These are phyloP conservation scores for Caenorhabditis sp. DNA, from an alignment of 2,888 invertebrate genomes.

Conservation along the genomic window DNA sequence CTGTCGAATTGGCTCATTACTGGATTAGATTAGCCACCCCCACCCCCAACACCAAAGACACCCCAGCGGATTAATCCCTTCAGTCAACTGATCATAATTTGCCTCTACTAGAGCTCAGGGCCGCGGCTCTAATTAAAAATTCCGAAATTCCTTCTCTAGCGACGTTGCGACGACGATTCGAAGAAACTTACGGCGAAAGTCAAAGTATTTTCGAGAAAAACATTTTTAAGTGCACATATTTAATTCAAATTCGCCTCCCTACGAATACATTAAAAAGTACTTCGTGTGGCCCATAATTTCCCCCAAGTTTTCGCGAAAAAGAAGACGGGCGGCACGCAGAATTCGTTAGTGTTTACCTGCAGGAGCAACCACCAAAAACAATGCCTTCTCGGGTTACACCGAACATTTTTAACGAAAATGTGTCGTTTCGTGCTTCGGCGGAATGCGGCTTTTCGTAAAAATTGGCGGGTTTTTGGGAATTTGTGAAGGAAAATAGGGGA, in stretches of 20 bases:
- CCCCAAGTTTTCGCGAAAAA: too few species aligned
- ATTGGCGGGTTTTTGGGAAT: not conserved
- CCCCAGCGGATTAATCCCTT: not conserved
- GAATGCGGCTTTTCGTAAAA: too few species aligned
- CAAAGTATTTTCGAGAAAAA: too few species aligned
- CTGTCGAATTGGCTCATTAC: too few species aligned
- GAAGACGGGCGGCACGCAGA: not conserved
- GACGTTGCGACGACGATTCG: not conserved
- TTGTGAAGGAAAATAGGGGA: not conserved
- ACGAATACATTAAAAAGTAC: constrained; percentile 19
- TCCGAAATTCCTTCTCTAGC: not conserved
- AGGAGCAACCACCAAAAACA: not conserved
- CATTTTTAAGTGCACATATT: too few species aligned
- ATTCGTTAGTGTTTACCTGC: constrained; percentile 13
- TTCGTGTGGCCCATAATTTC: constrained; percentile 8
- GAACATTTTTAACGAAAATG: not conserved
- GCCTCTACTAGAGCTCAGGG: not conserved
- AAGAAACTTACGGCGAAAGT: not conserved
- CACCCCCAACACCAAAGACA: not conserved
- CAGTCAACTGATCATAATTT: not conserved
- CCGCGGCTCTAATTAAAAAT: constrained; percentile 1
- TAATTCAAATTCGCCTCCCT: too few species aligned
- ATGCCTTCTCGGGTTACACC: not conserved
- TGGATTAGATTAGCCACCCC: not conserved
- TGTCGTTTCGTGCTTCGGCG: too few species aligned